Conservation (phyloP, 2,797 vertebrate species). For the Alcedo quadribrachys region DNA sequence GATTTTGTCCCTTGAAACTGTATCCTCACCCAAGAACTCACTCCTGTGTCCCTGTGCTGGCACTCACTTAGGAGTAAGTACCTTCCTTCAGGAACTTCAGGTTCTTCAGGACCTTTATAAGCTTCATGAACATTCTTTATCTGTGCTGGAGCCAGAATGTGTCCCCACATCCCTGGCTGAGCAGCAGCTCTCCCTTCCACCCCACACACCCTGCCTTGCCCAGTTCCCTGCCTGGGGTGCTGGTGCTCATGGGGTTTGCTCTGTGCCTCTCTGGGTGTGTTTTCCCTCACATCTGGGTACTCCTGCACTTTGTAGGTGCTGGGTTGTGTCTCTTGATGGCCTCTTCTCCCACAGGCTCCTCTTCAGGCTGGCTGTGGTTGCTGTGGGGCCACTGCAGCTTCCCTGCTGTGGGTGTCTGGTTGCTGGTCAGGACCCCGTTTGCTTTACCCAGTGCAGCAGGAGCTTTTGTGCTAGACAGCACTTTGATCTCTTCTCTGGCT, state of each 20-base stretch:
- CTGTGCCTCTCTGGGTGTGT: not conserved
- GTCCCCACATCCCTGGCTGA: rapidly evolving
- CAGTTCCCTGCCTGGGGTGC: rapidly evolving
- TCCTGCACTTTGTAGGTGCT: not conserved
- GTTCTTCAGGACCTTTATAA: not conserved
- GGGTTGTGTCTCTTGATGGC: not conserved
- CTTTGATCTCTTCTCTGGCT: not conserved
- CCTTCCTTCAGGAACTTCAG: no score
- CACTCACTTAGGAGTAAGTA: not conserved
- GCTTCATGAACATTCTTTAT: not conserved
- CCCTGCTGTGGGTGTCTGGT: not conserved
- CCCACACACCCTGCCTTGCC: not conserved
- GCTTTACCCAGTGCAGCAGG: not conserved
- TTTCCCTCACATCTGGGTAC: not conserved
- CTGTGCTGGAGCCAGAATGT: not conserved
- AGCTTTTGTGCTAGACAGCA: not conserved
- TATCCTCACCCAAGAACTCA: not conserved
- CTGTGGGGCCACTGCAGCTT: not conserved
- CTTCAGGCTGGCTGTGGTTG: not conserved
- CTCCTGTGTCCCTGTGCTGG: not conserved
- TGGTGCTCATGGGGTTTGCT: not conserved
- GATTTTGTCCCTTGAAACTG: not conserved
- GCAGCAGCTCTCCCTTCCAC: not conserved
- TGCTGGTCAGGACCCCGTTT: not conserved
- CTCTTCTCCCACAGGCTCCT: not conserved